phyloP scores from a whole-genome alignment of 2,797 vertebrate species.

The Mareca strepera region DNA sequence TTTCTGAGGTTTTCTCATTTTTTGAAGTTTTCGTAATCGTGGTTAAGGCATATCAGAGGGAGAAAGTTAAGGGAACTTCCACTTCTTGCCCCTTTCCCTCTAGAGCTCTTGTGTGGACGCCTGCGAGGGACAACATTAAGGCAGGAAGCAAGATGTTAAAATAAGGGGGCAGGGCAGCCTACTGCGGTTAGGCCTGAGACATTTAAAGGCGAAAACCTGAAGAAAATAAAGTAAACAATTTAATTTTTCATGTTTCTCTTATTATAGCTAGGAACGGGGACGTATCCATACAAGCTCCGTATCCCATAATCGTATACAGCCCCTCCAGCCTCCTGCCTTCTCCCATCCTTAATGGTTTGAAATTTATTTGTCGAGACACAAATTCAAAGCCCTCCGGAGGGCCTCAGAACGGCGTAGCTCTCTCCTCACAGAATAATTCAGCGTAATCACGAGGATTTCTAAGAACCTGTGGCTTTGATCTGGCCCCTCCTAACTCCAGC shows the following conservation, averaged over 20 bases:
- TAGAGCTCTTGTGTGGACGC: neutral
- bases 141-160: neutral
- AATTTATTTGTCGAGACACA: neutral
- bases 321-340: neutral
- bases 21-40: neutral
- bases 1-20: neutral
- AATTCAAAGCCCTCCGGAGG: neutral
- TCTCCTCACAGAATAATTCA: neutral
- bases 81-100: neutral
- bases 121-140: neutral
- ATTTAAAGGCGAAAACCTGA: neutral
- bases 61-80: neutral
- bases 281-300: neutral
- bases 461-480: neutral
- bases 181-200: neutral
- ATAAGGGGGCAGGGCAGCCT: neutral
- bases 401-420: neutral
- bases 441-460: neutral
- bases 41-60: neutral
- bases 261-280: neutral
- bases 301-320: neutral
- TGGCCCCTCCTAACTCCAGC: neutral
- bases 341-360: neutral
- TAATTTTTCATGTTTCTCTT: neutral
- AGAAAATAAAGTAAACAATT: neutral